Evolutionary conservation across 2,888 invertebrate species (phyloP).

Genomic region (Stenodera caucasica): DNA sequence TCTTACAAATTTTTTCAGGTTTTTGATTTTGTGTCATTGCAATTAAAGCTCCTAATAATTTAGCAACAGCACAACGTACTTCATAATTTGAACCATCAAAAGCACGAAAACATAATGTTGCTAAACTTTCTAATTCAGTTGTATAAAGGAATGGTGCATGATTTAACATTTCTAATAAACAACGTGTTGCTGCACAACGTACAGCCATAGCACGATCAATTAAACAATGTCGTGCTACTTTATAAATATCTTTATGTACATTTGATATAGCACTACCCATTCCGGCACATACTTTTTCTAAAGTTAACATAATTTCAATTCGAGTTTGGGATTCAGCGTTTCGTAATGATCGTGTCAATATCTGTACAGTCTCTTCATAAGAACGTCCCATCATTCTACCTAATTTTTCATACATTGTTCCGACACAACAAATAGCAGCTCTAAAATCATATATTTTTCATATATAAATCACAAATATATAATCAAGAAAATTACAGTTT

Average conservation of each 20-base stretch:
- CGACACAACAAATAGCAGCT: conserved; percentile 93
- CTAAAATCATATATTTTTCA: conserved; percentile 59
- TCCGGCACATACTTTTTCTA: conserved; percentile 93
- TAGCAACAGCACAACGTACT: conserved; percentile 88
- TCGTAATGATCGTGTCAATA: conserved; percentile 85
- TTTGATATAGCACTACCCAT: conserved; percentile 92
- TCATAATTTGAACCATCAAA: conserved; percentile 92
- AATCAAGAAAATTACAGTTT: conserved; percentile 73
- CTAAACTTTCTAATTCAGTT: conserved; percentile 87
- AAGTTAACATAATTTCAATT: conserved; percentile 94
- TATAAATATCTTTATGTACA: conserved; percentile 87
- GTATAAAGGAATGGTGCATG: conserved; percentile 84
- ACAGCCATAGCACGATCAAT: conserved; percentile 93
- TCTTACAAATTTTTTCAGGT: conserved; percentile 55
- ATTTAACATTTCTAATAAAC: conserved; percentile 85
- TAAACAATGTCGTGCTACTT: conserved; percentile 83
- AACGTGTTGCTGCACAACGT: conserved; percentile 89
- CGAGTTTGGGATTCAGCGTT: conserved; percentile 95
- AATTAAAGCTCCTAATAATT: conserved; percentile 84
- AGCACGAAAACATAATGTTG: conserved; percentile 88
- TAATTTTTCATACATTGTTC: conserved; percentile 96
- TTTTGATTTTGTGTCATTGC: conserved; percentile 79
- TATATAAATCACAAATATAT: conserved; percentile 11
- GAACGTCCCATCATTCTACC: conserved; percentile 99
- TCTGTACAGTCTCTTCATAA: conserved; percentile 96